These are phyloP conservation scores for Calameuta pallipes DNA, from an alignment of 2,888 invertebrate genomes.

Conservation along the genomic window DNA sequence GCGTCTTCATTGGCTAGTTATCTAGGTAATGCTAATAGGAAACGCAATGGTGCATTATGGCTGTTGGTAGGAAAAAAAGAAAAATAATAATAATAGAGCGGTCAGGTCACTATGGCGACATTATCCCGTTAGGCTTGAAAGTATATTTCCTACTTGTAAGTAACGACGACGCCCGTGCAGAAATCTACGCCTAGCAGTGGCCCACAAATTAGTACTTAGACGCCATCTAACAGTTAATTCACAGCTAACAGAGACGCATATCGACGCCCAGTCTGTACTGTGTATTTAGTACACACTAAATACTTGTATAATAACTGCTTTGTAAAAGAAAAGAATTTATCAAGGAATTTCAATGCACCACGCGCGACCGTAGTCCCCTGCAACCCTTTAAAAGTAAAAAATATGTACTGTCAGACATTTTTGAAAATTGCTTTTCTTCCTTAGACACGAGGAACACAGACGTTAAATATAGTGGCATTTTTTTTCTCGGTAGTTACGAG, in stretches of 20 bases:
- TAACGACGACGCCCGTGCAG: neutral
- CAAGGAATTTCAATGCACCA: neutral
- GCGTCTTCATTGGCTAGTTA: slow-evolving; percentile 19
- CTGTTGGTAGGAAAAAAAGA: slow-evolving; percentile 33
- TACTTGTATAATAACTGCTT: neutral
- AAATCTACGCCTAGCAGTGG: neutral
- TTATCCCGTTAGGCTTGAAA: slow-evolving; percentile 48
- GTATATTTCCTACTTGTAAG: slow-evolving; percentile 46
- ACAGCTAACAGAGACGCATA: neutral
- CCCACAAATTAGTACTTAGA: neutral
- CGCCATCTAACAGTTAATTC: slow-evolving; percentile 1
- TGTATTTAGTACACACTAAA: neutral
- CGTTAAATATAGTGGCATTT: slow-evolving; percentile 6
- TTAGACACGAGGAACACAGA: neutral
- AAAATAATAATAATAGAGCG: slow-evolving; percentile 36
- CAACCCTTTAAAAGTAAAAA: neutral
- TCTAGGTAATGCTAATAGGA: slow-evolving; percentile 33
- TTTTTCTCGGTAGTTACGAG: neutral
- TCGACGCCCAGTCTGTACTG: neutral
- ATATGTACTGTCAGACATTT: neutral
- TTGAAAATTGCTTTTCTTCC: neutral
- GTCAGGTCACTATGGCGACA: slow-evolving; percentile 48
- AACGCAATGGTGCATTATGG: slow-evolving; percentile 31
- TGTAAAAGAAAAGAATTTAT: neutral
- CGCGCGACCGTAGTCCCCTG: neutral